Conservation (phyloP, 2,888 invertebrate species). For the Heliconius hortense region DNA sequence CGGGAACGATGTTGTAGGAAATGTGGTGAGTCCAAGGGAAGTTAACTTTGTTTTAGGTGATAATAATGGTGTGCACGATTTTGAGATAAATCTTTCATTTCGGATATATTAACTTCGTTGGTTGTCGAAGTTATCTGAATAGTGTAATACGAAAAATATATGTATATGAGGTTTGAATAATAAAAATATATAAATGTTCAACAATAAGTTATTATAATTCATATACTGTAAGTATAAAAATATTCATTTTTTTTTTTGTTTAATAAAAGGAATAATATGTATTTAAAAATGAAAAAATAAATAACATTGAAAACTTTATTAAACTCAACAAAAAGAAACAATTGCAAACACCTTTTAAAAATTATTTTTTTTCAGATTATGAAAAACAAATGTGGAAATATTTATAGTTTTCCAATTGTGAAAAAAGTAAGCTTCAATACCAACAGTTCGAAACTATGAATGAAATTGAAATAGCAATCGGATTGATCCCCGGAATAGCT, state of each 20-base stretch:
- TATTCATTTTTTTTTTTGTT: not conserved
- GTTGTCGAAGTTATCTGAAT: too few relatives aligned
- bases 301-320: constrained; percentile 10
- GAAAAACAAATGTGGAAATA: constrained; percentile 13
- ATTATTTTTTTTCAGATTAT: not conserved
- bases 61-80: not conserved
- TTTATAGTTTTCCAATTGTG: not conserved
- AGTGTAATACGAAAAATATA: not conserved
- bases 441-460: constrained; percentile 9
- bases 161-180: too few relatives aligned
- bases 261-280: not conserved
- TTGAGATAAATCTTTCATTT: not conserved
- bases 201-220: not conserved
- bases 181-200: not conserved
- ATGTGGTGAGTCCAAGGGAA: not conserved
- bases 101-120: not conserved
- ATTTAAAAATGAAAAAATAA: constrained; percentile 1
- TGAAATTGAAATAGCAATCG: constrained; percentile 31
- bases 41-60: not conserved
- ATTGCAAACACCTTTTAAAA: not conserved
- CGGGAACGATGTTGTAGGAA: not conserved
- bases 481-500: constrained; percentile 25
- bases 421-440: constrained; percentile 13
- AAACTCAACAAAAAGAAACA: not conserved
- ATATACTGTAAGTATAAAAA: too few relatives aligned